phyloP scores from a whole-genome alignment of 2,888 invertebrate genomes.

The Anthophora plumipes region DNA sequence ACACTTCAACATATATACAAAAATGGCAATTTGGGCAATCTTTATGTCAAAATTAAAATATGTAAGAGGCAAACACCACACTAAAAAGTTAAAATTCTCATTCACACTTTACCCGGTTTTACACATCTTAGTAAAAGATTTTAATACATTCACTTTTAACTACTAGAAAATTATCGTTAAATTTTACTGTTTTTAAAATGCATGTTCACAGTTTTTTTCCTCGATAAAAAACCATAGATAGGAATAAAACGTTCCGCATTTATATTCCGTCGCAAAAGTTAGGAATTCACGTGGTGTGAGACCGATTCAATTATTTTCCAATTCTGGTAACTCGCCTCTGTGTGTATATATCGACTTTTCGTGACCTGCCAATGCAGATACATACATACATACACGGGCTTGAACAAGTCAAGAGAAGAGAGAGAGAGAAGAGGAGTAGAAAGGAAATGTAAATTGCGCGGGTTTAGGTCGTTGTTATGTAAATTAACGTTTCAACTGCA shows the following conservation, averaged over 20 bases:
- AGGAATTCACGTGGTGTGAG: not conserved
- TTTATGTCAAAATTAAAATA: no score
- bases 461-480: conserved; percentile 72
- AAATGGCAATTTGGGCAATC: no score
- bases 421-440: conserved; percentile 45
- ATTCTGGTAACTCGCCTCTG: conserved; percentile 16
- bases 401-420: conserved; percentile 28
- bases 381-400: not conserved
- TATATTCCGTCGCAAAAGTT: not conserved
- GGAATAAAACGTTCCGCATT: not conserved
- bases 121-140: no score
- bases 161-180: no score
- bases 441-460: conserved; percentile 72
- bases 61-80: no score
- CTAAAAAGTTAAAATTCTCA: no score
- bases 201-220: not conserved
- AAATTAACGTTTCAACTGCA: conserved; percentile 66
- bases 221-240: not conserved
- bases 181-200: not conserved
- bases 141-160: no score
- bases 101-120: no score
- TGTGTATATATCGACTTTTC: conserved; percentile 57
- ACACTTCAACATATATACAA: no score
- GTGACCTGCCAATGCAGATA: conserved; percentile 8
- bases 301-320: conserved; percentile 33